Base-by-base conservation (phyloP, 2,888 invertebrate genomes). In the Leucophenga montana region DNA sequence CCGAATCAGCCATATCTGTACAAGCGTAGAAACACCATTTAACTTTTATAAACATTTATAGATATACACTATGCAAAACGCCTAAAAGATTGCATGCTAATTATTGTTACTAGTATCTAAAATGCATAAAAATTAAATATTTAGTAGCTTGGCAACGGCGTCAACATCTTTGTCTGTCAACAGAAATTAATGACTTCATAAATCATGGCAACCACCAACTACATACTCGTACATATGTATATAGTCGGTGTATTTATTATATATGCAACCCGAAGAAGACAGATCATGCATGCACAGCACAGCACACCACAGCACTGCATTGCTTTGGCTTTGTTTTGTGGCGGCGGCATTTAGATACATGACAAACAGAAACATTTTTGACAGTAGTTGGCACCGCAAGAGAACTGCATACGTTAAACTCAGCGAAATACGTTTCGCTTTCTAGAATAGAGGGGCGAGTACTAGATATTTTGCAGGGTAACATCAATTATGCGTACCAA, bases 121-220 rank as follows among this genome's bases (percentile, higher is more conserved):
- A 75, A 75, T 73, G 78, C 83, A 80, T 79, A 80, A 83, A 54
- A 83, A 82, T 79, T 78, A 80, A 83, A 83, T 84, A 27, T 27
- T 27, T 27, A 79, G 78, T 81, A 39, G 39, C 39, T 39, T 79
- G 82, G 76, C 77, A 77, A 79, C 77, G 78, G 81, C 85, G 86
- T 81, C 84, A 85, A 86, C 86, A 86, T 78, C 83, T 80, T 83
- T 82, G 85, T 84, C 85, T 86, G 86, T 86, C 86, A 86, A 86
- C 86, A 84, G 81, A 86, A 86, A 86, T 86, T 86, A 86, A 86
- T 85, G 86, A 80, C 83, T 84, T 76, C 86, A 86, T 86, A 86
- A 86, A 86, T 86, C 86, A 86, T 78, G 73, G 73, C 81, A 80
- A 78, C 72, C 82, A 79, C 72, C 77, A 75, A 78, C 73, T 74